Evolutionary conservation across 2,888 invertebrate genomes (phyloP).

Genomic region (Panzeria rudis): DNA sequence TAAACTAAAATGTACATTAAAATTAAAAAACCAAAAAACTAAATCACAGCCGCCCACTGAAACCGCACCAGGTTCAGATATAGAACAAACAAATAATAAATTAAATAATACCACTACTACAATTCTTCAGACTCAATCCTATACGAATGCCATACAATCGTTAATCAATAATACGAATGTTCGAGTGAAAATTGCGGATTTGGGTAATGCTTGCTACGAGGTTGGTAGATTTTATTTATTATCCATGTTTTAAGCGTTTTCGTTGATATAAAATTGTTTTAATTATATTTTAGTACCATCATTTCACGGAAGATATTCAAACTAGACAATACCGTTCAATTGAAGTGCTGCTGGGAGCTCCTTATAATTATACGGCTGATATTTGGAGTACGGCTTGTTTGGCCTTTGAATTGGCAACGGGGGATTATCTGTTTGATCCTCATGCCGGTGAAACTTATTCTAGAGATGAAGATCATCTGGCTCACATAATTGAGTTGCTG

Average conservation of each 20-base stretch:
- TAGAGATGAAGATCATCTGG: conserved; percentile 93
- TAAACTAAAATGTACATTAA: conserved; percentile 56
- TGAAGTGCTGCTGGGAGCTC: conserved; percentile 89
- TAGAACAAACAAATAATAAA: conserved; percentile 72
- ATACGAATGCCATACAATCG: conserved; percentile 83
- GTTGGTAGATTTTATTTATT: conserved; percentile 84
- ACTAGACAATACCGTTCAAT: conserved; percentile 92
- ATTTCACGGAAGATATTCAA: conserved; percentile 93
- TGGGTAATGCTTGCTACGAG: conserved; percentile 93
- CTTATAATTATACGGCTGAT: conserved; percentile 91
- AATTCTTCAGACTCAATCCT: conserved; percentile 82
- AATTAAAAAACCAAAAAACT: conserved; percentile 38
- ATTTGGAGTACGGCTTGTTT: conserved; percentile 94
- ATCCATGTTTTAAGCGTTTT: not conserved
- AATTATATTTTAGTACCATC: conserved; percentile 85
- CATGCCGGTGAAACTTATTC: conserved; percentile 90
- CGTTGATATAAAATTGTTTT: not conserved
- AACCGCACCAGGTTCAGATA: conserved; percentile 74
- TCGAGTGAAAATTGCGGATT: conserved; percentile 91
- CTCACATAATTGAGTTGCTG: conserved; percentile 92
- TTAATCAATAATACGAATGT: conserved; percentile 85
- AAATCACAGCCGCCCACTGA: conserved; percentile 69
- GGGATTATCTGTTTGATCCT: conserved; percentile 94
- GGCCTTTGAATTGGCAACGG: conserved; percentile 94
- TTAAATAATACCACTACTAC: conserved; percentile 76